Evolutionary conservation across 2,113 vertebrate species (phyloP), one percentile per base, ranked within the genome.

Genomic region (Paramormyrops kingsleyae): DNA sequence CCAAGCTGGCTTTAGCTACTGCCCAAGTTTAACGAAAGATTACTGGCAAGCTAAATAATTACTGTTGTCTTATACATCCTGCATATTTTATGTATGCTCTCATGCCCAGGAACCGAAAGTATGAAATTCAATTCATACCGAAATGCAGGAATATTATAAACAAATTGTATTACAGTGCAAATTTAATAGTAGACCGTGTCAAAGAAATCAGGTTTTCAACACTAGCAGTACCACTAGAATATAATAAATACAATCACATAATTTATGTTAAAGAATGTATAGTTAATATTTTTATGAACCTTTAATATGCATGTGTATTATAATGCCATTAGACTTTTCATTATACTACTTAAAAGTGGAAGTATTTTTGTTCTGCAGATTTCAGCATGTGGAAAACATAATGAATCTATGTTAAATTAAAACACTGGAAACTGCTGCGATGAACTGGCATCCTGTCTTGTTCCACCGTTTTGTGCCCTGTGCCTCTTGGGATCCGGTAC

Each of bases 11-110:
- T 93, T 93, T 92, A 92, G 90, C 59, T 49, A 49, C 92, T 90
- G 90, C 92, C 62, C 85, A 93, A 95, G 93, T 94, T 95, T 94
- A 96, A 95, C 95, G 94, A 95, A 96, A 95, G 94, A 95, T 94
- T 93, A 94, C 93, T 93, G 92, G 94, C 93, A 93, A 91, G 94
- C 94, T 91, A 95, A 96, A 96, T 93, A 95, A 96, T 96, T 96
- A 95, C 94, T 94, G 93, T 91, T 92, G 93, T 93, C 93, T 95
- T 93, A 94, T 95, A 93, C 92, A 89, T 90, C 94, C 93, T 89
- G 92, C 95, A 96, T 96, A 93, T 95, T 96, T 97, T 94, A 96
- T 97, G 94, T 91, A 96, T 95, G 85, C 91, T 93, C 92, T 92
- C 90, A 94, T 92, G 93, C 92, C 91, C 91, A 70, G 87, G 88